Evolutionary conservation across 2,888 invertebrate genomes (phyloP).

Genomic region (Trichopria drosophilae): DNA sequence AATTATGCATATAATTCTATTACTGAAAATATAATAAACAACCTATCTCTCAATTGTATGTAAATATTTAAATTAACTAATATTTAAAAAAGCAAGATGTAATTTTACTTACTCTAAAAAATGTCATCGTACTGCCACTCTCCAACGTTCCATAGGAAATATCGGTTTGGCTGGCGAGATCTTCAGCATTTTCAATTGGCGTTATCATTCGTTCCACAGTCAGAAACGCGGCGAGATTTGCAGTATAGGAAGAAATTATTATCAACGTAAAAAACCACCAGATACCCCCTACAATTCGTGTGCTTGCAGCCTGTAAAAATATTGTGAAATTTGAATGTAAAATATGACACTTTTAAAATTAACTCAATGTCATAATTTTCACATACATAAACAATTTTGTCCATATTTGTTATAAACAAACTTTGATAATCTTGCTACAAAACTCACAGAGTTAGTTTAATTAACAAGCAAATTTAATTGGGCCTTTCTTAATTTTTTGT

Average conservation of each 20-base stretch:
- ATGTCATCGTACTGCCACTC: slow-evolving; percentile 85
- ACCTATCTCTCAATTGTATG: neutral
- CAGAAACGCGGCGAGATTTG: slow-evolving; percentile 87
- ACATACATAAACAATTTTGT: too few relatives aligned
- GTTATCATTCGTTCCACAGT: slow-evolving; percentile 88
- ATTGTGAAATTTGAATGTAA: neutral
- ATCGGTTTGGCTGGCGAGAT: slow-evolving; percentile 79
- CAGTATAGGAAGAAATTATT: slow-evolving; percentile 88
- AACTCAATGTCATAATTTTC: too few relatives aligned
- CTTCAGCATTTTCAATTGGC: slow-evolving; percentile 83
- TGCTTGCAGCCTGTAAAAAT: slow-evolving; percentile 65
- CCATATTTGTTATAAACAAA: neutral
- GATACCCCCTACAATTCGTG: slow-evolving; percentile 80
- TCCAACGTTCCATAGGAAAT: slow-evolving; percentile 83
- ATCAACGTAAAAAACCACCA: slow-evolving; percentile 95
- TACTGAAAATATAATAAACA: neutral
- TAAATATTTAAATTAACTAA: slow-evolving; percentile 1
- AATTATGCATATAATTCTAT: too few relatives aligned
- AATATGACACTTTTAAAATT: too few relatives aligned
- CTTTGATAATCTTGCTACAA: too few relatives aligned
- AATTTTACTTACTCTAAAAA: slow-evolving; percentile 69
- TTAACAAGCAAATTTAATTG: too few relatives aligned
- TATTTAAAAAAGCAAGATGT: neutral
- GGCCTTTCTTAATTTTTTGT: too few relatives aligned
- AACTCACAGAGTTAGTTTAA: too few relatives aligned